Base-by-base conservation (phyloP, 2,113 vertebrate genomes). In the Semnornis frantzii region DNA sequence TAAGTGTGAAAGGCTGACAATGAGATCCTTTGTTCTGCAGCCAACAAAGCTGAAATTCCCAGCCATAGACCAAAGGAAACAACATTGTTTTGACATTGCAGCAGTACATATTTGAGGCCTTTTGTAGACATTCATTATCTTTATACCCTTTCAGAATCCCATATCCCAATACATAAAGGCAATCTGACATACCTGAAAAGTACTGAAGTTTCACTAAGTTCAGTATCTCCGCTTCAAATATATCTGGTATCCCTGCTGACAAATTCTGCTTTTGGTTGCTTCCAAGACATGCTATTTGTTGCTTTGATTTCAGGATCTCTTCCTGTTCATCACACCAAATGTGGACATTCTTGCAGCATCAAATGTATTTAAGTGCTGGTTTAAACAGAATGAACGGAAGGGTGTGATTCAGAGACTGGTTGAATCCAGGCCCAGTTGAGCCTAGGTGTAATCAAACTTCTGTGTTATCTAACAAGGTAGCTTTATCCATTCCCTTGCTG, bases 41-140 rank as follows among this genome's bases (percentile, higher is more conserved):
- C 37, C 55, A 85, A n/a, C 14, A 55, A 82, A 89, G n/a, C 20
- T 87, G 74, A 82, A 73, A 84, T 63, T 92, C 20, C 34, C 39
- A 66, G 63, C 23, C 34, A 19, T 82, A 54, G 34, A 58, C 27
- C 58, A 50, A 89, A 62, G 31, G 12, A 78, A 79, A 69, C 14
- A 76, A 31, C 6, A 4, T 6, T 52, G 34, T 48, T 75, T 68
- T 83, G 46, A 71, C 33, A 57, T 28, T 68, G 44, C 30, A 92
- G 39, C 48, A 65, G 37, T 39, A 39, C 8, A 31, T 63, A 30
- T 68, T 63, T 88, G 62, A 77, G 42, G 48, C 10, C 33, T 88
- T 81, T 85, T 60, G n/a, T 13, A 68, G 76, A 7, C 23, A 33
- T 55, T 52, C 19, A 27, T 83, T 64, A 66, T 33, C n/a, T 90